A percentile compares a stretch with the other conserved stretches of the same genome.
Evolutionary conservation across 1,140 invertebrate species (phyloP).

Genomic region (Gonioctena quinquepunctata): DNA sequence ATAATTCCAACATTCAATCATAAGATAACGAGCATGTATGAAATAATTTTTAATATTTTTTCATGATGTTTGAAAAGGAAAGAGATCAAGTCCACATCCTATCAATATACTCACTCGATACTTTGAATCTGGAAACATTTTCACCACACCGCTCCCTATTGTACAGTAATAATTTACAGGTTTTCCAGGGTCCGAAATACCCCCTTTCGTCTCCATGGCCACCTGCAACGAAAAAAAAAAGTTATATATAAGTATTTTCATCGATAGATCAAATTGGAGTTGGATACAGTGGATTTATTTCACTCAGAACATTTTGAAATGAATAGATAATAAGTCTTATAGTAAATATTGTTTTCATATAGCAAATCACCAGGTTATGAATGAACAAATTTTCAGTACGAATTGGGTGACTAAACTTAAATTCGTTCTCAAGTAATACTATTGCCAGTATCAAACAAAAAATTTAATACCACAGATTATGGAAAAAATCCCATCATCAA

Average conservation of each 20-base stretch:
- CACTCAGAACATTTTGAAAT: neutral
- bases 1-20: no score
- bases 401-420: neutral
- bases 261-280: neutral
- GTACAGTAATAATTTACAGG: constrained; percentile 79
- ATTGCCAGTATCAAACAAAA: no score
- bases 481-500: no score
- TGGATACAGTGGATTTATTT: neutral
- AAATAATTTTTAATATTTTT: no score
- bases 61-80: no score
- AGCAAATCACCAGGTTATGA: no score
- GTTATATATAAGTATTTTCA: neutral
- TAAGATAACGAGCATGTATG: no score
- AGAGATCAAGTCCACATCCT: no score
- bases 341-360: neutral
- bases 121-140: constrained; percentile 75
- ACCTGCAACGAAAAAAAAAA: constrained; percentile 16
- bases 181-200: constrained; percentile 84
- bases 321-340: neutral
- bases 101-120: constrained; percentile 76
- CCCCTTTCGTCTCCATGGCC: constrained; percentile 64
- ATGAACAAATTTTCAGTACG: neutral
- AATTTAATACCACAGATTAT: no score
- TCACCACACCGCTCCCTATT: constrained; percentile 79
- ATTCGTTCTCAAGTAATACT: no score